phyloP scores from a whole-genome alignment of 2,113 vertebrate genomes.

The Bos javanicus region DNA sequence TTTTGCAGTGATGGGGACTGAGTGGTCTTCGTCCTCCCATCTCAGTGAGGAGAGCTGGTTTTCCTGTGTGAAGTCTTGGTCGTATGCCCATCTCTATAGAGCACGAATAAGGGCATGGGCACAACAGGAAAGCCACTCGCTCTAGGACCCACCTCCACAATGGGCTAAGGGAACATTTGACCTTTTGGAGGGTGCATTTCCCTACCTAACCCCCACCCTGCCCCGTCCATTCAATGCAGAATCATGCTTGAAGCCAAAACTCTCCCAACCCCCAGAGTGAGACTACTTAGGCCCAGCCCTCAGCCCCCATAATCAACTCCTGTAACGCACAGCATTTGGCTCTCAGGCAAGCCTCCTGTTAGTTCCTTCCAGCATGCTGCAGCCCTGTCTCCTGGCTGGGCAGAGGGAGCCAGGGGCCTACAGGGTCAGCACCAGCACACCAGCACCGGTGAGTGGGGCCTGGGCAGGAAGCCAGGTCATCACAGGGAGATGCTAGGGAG shows the following conservation, averaged over 20 bases:
- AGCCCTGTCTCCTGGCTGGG: background rate
- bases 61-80: background rate
- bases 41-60: background rate
- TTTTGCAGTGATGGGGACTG: background rate
- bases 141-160: background rate
- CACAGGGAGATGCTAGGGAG: constrained; percentile 30
- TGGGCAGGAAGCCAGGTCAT: constrained; percentile 43
- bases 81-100: background rate
- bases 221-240: background rate
- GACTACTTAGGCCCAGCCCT: background rate
- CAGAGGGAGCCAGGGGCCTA: background rate
- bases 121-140: background rate
- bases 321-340: background rate
- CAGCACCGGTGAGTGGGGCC: background rate
- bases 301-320: background rate
- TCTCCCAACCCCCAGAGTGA: background rate
- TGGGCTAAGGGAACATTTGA: background rate
- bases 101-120: background rate
- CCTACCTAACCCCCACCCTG: background rate
- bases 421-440: background rate
- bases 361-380: background rate
- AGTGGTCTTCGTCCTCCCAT: background rate
- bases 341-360: background rate
- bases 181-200: background rate
- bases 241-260: background rate